A percentile compares a stretch with the other conserved stretches of the same genome.
Evolutionary conservation across 2,113 vertebrate genomes (phyloP).

Genomic region (Ceyx melanurus): DNA sequence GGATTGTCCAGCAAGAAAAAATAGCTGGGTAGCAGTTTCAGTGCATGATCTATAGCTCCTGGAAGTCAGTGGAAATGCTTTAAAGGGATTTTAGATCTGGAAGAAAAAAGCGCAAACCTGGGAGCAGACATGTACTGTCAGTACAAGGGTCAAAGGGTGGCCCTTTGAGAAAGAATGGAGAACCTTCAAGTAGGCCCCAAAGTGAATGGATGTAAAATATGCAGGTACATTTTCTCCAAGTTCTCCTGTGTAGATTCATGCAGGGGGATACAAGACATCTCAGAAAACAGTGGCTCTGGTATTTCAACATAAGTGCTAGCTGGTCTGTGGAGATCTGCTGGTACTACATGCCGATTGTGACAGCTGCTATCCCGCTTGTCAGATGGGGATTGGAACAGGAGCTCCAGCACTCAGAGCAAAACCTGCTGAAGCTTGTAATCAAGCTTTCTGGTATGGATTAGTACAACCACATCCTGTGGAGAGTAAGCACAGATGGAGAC

Average conservation of each 20-base stretch:
- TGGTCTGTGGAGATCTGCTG: neutral
- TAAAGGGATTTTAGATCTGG: neutral
- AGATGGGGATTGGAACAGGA: neutral
- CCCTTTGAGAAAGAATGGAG: neutral
- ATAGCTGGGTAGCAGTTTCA: neutral
- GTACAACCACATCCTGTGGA: neutral
- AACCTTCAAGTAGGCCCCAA: neutral
- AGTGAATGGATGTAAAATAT: neutral
- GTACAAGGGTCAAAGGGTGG: rapidly evolving
- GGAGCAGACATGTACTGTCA: neutral
- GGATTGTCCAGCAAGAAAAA: neutral
- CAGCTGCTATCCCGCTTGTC: neutral
- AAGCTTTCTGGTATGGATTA: slow-evolving; percentile 6
- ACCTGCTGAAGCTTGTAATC: slow-evolving; percentile 24
- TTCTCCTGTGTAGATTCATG: neutral
- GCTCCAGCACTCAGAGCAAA: neutral
- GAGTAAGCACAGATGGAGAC: neutral
- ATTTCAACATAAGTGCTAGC: neutral
- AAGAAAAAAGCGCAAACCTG: neutral
- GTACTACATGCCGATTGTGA: rapidly evolving
- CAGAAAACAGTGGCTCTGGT: neutral
- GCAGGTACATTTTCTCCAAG: neutral
- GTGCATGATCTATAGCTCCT: neutral
- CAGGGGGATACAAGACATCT: neutral
- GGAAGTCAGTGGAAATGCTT: neutral